Evolutionary conservation across 2,888 invertebrate species (phyloP).

Genomic region (Beris chalybata): DNA sequence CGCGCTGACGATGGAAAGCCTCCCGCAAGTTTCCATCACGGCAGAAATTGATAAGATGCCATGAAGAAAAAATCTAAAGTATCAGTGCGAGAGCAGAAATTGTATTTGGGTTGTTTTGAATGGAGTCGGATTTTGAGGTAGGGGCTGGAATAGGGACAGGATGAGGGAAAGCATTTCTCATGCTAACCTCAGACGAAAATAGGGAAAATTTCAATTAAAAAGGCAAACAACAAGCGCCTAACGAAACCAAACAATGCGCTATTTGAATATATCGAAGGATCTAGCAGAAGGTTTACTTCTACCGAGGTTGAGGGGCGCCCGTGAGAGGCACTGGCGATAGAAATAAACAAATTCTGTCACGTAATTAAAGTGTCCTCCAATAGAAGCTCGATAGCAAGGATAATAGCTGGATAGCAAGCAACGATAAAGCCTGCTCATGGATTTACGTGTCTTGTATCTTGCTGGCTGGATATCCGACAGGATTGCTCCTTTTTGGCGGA

Average conservation of each 20-base stretch:
- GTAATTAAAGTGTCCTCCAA: conserved; percentile 34
- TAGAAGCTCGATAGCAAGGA: conserved; percentile 24
- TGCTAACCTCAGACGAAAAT: neutral
- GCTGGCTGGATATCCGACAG: neutral
- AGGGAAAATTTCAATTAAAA: conserved; percentile 36
- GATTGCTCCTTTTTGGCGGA: neutral
- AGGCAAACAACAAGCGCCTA: conserved; percentile 29
- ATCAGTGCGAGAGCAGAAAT: neutral
- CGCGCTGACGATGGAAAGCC: neutral
- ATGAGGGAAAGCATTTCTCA: neutral
- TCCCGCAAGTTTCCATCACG: neutral
- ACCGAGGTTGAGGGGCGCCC: neutral
- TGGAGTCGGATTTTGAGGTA: too few relatives aligned
- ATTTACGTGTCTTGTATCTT: conserved; percentile 4
- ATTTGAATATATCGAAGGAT: neutral
- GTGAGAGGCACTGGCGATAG: conserved; percentile 6
- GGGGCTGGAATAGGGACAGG: neutral
- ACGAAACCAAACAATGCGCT: conserved; percentile 13
- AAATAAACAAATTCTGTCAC: conserved; percentile 38
- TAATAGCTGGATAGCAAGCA: neutral
- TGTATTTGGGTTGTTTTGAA: neutral
- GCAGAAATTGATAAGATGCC: neutral
- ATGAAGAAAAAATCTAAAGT: neutral
- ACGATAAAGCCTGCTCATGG: conserved; percentile 18
- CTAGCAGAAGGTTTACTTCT: neutral